Percentiles rank a stretch among this genome's conserved stretches.
Conservation (phyloP, 2,888 invertebrate genomes). For the Dryadula phaetusa region DNA sequence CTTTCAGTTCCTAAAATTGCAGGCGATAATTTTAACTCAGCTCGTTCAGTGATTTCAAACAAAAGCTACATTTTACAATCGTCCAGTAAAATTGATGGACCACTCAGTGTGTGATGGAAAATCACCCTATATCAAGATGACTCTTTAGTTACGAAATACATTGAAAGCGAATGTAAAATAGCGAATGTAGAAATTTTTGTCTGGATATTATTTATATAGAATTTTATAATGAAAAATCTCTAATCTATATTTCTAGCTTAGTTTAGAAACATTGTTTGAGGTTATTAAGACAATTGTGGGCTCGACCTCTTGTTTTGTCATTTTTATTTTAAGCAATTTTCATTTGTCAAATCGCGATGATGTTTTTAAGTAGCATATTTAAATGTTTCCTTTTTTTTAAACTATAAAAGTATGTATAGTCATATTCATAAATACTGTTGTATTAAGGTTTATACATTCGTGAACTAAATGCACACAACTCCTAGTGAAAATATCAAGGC, state of each 20-base stretch:
- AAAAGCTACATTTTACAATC: constrained; percentile 30
- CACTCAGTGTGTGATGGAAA: constrained; percentile 19
- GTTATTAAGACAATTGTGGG: too few relatives aligned
- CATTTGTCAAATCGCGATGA: too few relatives aligned
- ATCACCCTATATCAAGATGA: constrained; percentile 5
- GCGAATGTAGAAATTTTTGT: not conserved
- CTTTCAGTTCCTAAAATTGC: constrained; percentile 21
- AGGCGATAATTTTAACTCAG: constrained; percentile 25
- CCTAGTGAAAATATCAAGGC: not conserved
- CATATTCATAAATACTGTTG: too few relatives aligned
- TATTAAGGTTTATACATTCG: too few relatives aligned
- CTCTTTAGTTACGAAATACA: not conserved
- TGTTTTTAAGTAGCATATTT: too few relatives aligned
- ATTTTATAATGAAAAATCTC: too few relatives aligned
- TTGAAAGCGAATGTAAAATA: not conserved
- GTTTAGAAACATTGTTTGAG: too few relatives aligned
- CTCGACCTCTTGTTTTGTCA: too few relatives aligned
- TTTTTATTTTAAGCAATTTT: too few relatives aligned
- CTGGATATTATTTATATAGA: not conserved
- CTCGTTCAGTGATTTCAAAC: constrained; percentile 30
- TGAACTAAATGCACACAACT: not conserved
- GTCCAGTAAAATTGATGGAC: constrained; percentile 21
- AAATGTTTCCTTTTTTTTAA: too few relatives aligned
- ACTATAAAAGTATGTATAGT: too few relatives aligned
- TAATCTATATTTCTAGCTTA: too few relatives aligned